These are phyloP conservation scores for Hydractinia echinata DNA, from an alignment of 30 jellyfish, hydroid and myxozoan species.

Conservation along the genomic window DNA sequence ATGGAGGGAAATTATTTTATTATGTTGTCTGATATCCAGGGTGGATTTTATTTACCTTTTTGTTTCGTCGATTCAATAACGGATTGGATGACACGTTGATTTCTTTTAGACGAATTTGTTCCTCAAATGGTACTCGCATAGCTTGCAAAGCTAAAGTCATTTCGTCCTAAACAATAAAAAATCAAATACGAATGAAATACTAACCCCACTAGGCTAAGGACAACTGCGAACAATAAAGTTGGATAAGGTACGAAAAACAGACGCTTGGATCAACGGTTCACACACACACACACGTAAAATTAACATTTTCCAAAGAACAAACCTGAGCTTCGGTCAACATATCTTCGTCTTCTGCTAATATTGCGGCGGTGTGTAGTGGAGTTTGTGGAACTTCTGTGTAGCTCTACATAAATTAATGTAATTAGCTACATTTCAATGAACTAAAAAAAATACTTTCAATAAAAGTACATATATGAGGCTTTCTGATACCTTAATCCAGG, in stretches of 20 bases:
- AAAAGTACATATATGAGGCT: not conserved
- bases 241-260: constrained; percentile 4
- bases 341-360: constrained; percentile 78
- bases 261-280: not conserved
- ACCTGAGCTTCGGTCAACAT: constrained; percentile 84
- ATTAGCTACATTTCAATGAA: not conserved
- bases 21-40: no score
- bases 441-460: not conserved
- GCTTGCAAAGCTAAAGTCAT: constrained; percentile 79
- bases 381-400: constrained; percentile 95
- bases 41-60: not conserved
- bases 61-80: constrained; percentile 71
- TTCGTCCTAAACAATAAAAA: constrained; percentile 63
- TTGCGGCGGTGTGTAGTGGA: constrained; percentile 77
- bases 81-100: constrained; percentile 85
- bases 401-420: constrained; percentile 38
- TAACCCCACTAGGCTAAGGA: not conserved
- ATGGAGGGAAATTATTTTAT: no score
- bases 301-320: not conserved
- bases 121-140: constrained; percentile 88
- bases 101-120: constrained; percentile 75
- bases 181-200: no score
- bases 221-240: not conserved
- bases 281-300: not conserved
- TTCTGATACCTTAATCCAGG: constrained; percentile 77